Evolutionary conservation across 2,113 vertebrate genomes (phyloP), one percentile per base, ranked within the genome.

Genomic region (Sceloporus undulatus): DNA sequence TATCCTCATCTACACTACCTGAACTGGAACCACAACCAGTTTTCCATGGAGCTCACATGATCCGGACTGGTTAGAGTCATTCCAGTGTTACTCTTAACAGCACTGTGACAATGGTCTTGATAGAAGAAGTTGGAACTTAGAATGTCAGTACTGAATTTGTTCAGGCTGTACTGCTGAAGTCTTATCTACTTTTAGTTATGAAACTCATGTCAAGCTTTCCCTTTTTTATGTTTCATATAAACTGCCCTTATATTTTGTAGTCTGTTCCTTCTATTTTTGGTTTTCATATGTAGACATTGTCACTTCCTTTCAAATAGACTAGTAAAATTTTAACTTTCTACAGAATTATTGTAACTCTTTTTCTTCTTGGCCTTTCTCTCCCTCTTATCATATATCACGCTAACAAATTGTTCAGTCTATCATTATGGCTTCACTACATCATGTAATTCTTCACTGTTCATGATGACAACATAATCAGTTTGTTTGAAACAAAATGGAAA

Each of bases 131-230:
- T 59, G 14, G 56, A 59, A 59, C 10, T 59, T 59, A 59, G 56
- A 59, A 59, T 7, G 56, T 59, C 34, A 34, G 34, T 34, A 34
- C 34, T 34, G 34, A 34, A 34, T 34, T 76, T 38, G 48, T 85
- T 78, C 27, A 0, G 0, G 25, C 23, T 40, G 11, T 70, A 48
- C 5, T 25, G 68, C 29, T 70, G 70, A 40, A 81, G 54, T 40
- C 8, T 5, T 77, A 84, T 59, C n/a, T 38, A 25, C 19, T 56
- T 0, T 0, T 56, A 25, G 65, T 34, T 84, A 48, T 56, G 52
- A 56, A 48, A 23, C 21, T 29, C 68, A 18, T 56, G 1, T 40
- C 29, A 11, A 0, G 10, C 3, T 7, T 83, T 85, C 2, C 14
- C 52, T 74, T 18, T 73, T 73, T 75, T 74, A 9, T 84, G 29